These are phyloP conservation scores for Calephelis virginiensis DNA, from an alignment of 1,140 invertebrate species.

Conservation along the genomic window DNA sequence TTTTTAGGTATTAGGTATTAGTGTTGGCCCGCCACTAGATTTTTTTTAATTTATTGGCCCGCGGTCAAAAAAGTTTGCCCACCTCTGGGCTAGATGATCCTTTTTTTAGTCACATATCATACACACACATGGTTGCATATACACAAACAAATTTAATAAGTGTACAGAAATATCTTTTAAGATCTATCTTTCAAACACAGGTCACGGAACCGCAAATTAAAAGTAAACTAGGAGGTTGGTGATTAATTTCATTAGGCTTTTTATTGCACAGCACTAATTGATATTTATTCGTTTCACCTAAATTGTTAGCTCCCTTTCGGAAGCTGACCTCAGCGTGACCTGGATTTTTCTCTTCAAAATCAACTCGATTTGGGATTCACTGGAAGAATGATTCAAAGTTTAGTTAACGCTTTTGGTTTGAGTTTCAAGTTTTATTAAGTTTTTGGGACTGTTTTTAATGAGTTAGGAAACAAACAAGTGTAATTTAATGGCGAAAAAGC, in stretches of 20 bases:
- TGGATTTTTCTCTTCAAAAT: slow-evolving; percentile 10
- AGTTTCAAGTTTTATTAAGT: not conserved
- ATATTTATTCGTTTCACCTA: slow-evolving; percentile 28
- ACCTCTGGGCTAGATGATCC: no score
- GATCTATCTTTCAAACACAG: not conserved
- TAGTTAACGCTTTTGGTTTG: not conserved
- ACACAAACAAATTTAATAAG: no score
- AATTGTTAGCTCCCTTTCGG: slow-evolving; percentile 9
- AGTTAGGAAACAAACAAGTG: no score
- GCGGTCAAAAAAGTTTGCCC: no score
- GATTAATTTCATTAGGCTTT: slow-evolving; percentile 29
- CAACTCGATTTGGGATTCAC: slow-evolving; percentile 7
- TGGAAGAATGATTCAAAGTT: slow-evolving; percentile 15
- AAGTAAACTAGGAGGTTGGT: slow-evolving; percentile 21
- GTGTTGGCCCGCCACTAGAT: no score
- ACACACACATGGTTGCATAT: no score
- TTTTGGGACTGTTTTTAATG: no score
- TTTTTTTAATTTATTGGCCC: no score
- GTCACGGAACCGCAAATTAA: slow-evolving; percentile 24
- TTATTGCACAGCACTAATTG: slow-evolving; percentile 30
- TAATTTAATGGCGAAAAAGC: no score
- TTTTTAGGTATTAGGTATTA: no score
- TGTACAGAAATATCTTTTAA: no score
- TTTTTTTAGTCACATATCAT: no score
- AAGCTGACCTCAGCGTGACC: slow-evolving; percentile 5